phyloP scores from a whole-genome alignment of 1,140 invertebrate species.

The Dreissena polymorpha region DNA sequence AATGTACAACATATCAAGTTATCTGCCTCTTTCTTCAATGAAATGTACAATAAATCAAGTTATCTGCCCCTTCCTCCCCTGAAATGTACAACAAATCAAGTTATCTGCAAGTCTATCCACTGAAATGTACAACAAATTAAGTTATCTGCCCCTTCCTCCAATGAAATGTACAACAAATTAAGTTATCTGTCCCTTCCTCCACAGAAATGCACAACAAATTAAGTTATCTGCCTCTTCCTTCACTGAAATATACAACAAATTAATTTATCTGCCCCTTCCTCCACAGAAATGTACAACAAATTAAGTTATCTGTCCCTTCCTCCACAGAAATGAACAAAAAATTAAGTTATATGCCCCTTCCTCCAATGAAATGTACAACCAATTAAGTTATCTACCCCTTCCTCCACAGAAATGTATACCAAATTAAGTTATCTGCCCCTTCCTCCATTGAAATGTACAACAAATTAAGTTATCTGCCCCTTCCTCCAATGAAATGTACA shows the following conservation, averaged over 20 bases:
- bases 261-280: constrained; percentile 20
- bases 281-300: constrained; percentile 55
- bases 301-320: background rate
- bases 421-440: constrained; percentile 63
- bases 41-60: constrained; percentile 2
- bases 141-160: background rate
- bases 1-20: constrained; percentile 8
- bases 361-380: constrained; percentile 61
- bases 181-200: constrained; percentile 37
- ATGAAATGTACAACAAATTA: background rate
- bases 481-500: constrained; percentile 60
- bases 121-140: constrained; percentile 15
- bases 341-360: too few species aligned
- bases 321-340: background rate
- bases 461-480: background rate
- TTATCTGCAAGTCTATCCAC: too few species aligned
- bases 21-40: constrained; percentile 57
- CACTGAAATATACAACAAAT: background rate
- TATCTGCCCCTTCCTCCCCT: background rate
- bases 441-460: constrained; percentile 62
- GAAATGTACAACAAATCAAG: background rate
- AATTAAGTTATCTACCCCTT: background rate
- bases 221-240: background rate
- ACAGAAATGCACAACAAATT: constrained; percentile 36
- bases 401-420: constrained; percentile 61